A percentile compares a stretch with the other conserved stretches of the same genome.
These are phyloP conservation scores for Rhinoderma darwinii DNA, from an alignment of 2,113 vertebrate genomes.

Conservation along the genomic window DNA sequence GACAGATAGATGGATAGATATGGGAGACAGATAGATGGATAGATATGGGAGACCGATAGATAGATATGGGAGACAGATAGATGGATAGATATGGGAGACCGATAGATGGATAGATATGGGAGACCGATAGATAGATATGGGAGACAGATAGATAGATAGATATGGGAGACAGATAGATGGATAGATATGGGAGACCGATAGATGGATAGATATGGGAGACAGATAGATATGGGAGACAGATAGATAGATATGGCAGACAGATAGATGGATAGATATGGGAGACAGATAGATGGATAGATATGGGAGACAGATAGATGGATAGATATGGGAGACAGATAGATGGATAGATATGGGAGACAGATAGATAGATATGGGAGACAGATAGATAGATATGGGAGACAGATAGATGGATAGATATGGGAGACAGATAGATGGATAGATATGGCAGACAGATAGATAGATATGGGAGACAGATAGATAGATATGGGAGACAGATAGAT, in stretches of 20 bases:
- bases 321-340: no score
- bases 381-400: not conserved
- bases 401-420: no score
- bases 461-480: not conserved
- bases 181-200: not conserved
- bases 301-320: no score
- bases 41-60: not conserved
- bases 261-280: not conserved
- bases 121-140: not conserved
- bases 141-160: not conserved
- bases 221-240: not conserved
- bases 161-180: not conserved
- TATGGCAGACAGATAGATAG: not conserved
- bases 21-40: not conserved
- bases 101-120: not conserved
- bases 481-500: not conserved
- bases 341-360: no score
- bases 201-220: not conserved
- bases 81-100: not conserved
- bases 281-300: not conserved
- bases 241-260: conserved; percentile 1
- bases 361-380: no score
- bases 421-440: not conserved
- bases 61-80: not conserved
- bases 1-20: not conserved